Base-by-base conservation (phyloP, 2,797 vertebrate species). In the Rhynchonycteris naso region DNA sequence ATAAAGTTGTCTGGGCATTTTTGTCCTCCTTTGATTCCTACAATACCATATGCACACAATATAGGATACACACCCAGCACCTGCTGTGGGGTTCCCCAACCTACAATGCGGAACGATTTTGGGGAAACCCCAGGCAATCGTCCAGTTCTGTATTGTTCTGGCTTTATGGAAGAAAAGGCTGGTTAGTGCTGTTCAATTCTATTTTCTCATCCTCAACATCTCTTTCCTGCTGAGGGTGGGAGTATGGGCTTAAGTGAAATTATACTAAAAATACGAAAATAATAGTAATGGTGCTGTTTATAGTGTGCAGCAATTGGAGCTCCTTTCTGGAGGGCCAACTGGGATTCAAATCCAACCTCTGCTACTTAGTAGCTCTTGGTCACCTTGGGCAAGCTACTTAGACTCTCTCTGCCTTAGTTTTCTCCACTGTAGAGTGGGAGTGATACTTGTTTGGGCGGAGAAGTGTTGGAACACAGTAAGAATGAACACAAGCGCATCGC, bases 71-170 rank as follows among this genome's bases (percentile, higher is more conserved):
- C 15, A 8, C 18, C 65, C 26, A 7, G 13, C 0, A 7, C 10
- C 1, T 0, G 21, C 47, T 2, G 54, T 0, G 26, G 63, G 33
- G 13, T 19, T 22, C 33, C 63, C 66, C 10, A 0, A 12, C n/a
- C 3, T 0, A 7, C 28, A 2, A 1, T 0, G 2, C 0, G 6
- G 33, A 16, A 13, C 8, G 66, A 26, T 13, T 63, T 16, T 35
- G 79, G 66, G 63, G 15, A 30, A 35, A 35, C 14, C 5, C 59
- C 47, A 8, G 0, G n/a, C 18, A 0, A 0, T 0, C 6, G 13
- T 7, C 43, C 26, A 8, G 4, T 19, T 21, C 54, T 1, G 10
- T 7, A 35, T 35, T 30, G 63, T 85, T 5, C 28, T 16, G 30
- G 26, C 22, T 79, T 47, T 24, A 33, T 5, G 38, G 1, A 47